Percentiles rank a stretch among this genome's conserved stretches.
These are phyloP conservation scores for Brachionus manjavacas DNA, from an alignment of 1,140 invertebrate genomes.

Conservation along the genomic window DNA sequence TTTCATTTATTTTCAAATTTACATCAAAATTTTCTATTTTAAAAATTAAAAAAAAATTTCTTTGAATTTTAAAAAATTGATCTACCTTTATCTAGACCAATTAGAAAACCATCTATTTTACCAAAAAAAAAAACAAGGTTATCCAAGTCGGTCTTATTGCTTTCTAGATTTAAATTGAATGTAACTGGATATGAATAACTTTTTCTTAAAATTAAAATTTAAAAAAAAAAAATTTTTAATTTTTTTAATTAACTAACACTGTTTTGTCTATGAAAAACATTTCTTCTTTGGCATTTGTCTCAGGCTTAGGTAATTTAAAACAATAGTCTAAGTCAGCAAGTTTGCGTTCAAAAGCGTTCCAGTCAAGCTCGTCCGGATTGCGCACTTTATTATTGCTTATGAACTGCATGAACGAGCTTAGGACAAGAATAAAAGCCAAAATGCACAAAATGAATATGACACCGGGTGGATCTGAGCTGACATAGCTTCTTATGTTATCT, in stretches of 20 bases:
- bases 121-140: background rate
- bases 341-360: constrained; percentile 8
- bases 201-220: background rate
- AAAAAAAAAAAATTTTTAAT: background rate
- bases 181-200: constrained; percentile 21
- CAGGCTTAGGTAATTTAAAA: background rate
- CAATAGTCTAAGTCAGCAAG: background rate
- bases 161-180: background rate
- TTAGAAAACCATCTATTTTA: constrained; percentile 1
- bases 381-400: background rate
- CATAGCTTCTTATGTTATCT: background rate
- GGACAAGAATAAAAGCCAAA: background rate
- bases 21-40: constrained; percentile 10
- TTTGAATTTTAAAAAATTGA: background rate
- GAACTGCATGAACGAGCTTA: background rate
- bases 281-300: background rate
- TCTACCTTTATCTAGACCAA: constrained; percentile 10
- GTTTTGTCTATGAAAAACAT: background rate
- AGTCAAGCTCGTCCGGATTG: constrained; percentile 36
- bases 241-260: background rate
- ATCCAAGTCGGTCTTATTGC: background rate
- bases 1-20: background rate
- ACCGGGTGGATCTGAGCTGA: background rate
- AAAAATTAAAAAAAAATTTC: background rate
- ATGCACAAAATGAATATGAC: constrained; percentile 26